Base-by-base conservation (phyloP, 2,113 vertebrate species). In the Silurus meridionalis region DNA sequence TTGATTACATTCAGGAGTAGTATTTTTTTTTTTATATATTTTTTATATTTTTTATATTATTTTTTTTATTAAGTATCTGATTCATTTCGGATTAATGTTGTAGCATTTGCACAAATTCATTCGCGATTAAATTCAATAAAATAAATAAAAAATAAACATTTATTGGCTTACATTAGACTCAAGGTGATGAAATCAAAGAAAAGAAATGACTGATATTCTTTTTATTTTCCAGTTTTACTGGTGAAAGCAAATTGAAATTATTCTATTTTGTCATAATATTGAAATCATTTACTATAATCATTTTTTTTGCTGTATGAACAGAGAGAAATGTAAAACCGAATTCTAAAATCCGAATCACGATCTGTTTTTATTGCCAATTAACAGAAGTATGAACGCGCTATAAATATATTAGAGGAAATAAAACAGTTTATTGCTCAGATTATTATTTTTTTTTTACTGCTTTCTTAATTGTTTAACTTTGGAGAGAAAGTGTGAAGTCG, bases 401-500 rank as follows among this genome's bases (percentile, higher is more conserved):
- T 79, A 37, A 85, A 79, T 66, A 10, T 78, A 48, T 66, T 9
- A 78, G 15, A 52, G 21, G 53, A 25, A 66, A 48, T 58, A 79
- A 15, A 13, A 77, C 15, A 5, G 78, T 79, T 58, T 37, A 80
- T 21, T 58, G 78, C 25, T 14, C 55, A 37, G 57, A 17, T 46
- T 37, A 37, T 37, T 37, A 37, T 37, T 37, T 2, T 37, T 2
- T 37, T 2, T 83, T 48, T 60, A 83, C 25, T 37, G 74, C 71
- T 28, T 6, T 52, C 15, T 74, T 69, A 64, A 79, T 60, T 81
- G 69, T 74, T 57, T n/a, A 74, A 64, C n/a, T 69, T 82, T 80
- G 66, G 28, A 57, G 71, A 74, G 28, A 75, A 80, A 71, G 89
- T 90, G 87, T 83, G 77, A 86, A 67, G 28, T 83, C 63, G 80